Conservation (phyloP, 1,140 invertebrate species). For the Nilaparvata lugens region DNA sequence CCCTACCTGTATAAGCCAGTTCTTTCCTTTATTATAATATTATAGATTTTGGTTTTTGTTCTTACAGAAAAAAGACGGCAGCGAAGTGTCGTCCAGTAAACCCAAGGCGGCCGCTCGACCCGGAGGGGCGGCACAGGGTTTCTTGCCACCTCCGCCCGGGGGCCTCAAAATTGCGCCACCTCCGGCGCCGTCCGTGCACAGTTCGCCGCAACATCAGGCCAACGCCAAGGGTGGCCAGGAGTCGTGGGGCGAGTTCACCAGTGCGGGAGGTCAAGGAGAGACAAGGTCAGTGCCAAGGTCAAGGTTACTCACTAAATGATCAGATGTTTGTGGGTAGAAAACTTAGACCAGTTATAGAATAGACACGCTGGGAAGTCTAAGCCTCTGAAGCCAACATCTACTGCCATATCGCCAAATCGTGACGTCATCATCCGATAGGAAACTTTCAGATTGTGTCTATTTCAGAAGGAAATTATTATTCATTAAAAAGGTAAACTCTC, state of each 20-base stretch:
- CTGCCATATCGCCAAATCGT: too few species aligned
- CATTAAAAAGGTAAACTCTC: too few species aligned
- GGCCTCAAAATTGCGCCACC: conserved; percentile 55
- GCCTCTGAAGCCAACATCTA: too few species aligned
- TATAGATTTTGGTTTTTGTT: too few species aligned
- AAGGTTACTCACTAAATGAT: conserved; percentile 7
- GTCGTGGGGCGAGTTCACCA: conserved; percentile 70
- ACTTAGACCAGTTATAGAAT: too few species aligned
- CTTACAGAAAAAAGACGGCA: conserved; percentile 77
- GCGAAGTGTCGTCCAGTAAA: conserved; percentile 52
- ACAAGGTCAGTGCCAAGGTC: conserved; percentile 31
- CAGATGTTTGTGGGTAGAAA: conserved; percentile 14
- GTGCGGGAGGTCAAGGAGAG: conserved; percentile 39
- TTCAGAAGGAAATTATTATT: too few species aligned
- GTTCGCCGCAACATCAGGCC: conserved; percentile 55
- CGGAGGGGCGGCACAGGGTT: conserved; percentile 41
- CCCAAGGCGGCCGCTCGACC: conserved; percentile 45
- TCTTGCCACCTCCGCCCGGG: conserved; percentile 79
- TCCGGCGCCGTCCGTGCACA: conserved; percentile 47
- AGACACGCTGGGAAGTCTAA: not conserved
- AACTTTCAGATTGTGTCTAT: too few species aligned
- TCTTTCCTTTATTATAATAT: too few species aligned
- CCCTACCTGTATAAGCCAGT: too few species aligned
- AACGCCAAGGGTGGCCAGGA: conserved; percentile 27
- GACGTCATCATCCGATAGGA: too few species aligned